Percentiles rank a stretch among this genome's conserved stretches.
phyloP scores from a whole-genome alignment of 2,113 vertebrate genomes.

The rat (Rattus norvegicus) region DNA sequence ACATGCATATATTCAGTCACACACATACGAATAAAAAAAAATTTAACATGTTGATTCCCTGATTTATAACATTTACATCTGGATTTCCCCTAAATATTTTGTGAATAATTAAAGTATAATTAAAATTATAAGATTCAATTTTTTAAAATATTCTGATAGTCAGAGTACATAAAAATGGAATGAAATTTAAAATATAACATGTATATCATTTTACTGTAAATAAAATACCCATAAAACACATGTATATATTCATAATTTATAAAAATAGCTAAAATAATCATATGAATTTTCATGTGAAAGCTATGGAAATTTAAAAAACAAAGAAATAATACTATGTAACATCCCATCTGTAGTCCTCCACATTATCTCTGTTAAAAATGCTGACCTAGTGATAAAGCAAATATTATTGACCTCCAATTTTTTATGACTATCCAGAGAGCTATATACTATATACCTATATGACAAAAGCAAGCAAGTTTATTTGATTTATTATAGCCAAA shows the following conservation, averaged over 20 bases:
- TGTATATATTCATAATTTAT: background rate
- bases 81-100: background rate
- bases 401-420: background rate
- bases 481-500: background rate
- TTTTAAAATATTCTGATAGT: background rate
- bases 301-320: background rate
- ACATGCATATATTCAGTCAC: background rate
- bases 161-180: background rate
- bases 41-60: background rate
- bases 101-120: background rate
- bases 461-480: background rate
- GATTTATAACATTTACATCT: background rate
- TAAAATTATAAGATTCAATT: background rate
- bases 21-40: background rate
- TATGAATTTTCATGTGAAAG: background rate
- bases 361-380: background rate
- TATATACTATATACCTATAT: background rate
- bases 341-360: background rate
- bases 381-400: background rate
- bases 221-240: background rate
- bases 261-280: background rate
- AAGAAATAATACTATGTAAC: background rate
- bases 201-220: background rate
- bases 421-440: background rate
- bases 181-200: background rate